Conservation (phyloP, 2,888 invertebrate genomes). For the Mythimna loreyi region DNA sequence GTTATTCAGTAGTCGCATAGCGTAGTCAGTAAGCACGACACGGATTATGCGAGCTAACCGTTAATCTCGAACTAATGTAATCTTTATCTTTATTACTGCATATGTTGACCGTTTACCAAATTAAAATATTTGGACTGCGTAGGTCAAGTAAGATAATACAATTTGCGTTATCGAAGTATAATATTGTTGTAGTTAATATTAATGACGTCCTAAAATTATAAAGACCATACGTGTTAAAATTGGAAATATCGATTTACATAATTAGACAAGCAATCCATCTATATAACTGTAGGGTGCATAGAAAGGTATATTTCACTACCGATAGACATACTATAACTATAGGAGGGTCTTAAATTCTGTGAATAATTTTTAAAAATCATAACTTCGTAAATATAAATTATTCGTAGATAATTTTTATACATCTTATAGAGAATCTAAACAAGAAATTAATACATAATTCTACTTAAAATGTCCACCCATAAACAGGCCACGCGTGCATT, state of each 20-base stretch:
- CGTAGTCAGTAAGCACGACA: slow-evolving; percentile 22
- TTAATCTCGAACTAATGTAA: slow-evolving; percentile 13
- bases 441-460: too few species aligned
- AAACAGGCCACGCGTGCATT: too few species aligned
- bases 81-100: slow-evolving; percentile 14
- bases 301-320: neutral
- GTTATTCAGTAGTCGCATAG: slow-evolving; percentile 35
- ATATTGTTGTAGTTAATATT: slow-evolving; percentile 24
- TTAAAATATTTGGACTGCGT: neutral
- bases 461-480: too few species aligned
- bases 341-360: too few species aligned
- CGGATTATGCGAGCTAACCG: slow-evolving; percentile 11
- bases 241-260: too few species aligned
- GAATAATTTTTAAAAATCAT: too few species aligned
- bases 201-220: neutral
- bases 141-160: slow-evolving; percentile 4
- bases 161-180: neutral
- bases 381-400: too few species aligned
- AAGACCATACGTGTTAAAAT: neutral
- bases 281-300: neutral
- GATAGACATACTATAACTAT: too few species aligned
- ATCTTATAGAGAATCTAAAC: too few species aligned
- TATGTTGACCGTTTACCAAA: slow-evolving; percentile 2
- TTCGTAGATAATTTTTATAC: too few species aligned
- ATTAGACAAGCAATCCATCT: too few species aligned